A percentile compares a stretch with the other conserved stretches of the same genome.
Evolutionary conservation across 2,113 vertebrate species (phyloP).

Genomic region (Rhinichthys klamathensis): DNA sequence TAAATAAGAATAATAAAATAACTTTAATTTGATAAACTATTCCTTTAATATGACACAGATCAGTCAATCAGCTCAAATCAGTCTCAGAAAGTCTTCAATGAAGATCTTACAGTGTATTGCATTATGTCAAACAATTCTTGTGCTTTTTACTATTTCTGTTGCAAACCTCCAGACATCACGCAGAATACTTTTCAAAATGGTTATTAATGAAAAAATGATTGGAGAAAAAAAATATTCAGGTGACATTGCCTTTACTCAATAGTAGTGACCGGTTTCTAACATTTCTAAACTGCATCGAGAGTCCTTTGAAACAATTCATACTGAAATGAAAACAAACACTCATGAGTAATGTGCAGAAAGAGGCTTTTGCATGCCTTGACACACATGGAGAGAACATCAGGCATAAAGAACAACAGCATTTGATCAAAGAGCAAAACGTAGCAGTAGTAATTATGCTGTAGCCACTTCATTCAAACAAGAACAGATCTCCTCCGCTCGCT

Average conservation of each 20-base stretch:
- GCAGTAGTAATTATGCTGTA: constrained; percentile 56
- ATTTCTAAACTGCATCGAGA: background rate
- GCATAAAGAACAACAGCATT: constrained; percentile 57
- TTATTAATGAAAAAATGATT: background rate
- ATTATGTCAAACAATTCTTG: no score
- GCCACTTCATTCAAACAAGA: constrained; percentile 60
- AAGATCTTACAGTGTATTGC: no score
- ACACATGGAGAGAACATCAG: constrained; percentile 45
- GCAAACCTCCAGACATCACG: background rate
- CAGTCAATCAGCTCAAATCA: background rate
- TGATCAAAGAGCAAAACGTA: constrained; percentile 66
- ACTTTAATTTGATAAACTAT: background rate
- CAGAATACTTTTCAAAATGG: background rate
- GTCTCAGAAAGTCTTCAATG: background rate
- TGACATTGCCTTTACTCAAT: background rate
- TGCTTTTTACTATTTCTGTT: background rate
- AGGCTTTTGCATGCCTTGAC: constrained; percentile 45
- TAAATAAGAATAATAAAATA: background rate
- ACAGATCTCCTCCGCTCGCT: constrained; percentile 39
- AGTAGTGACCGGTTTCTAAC: background rate
- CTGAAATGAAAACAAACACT: constrained; percentile 17
- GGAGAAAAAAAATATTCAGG: constrained; percentile 7
- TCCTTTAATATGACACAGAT: background rate
- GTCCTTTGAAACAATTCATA: constrained; percentile 10
- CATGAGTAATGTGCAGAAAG: constrained; percentile 30